A percentile compares a stretch with the other conserved stretches of the same genome.
phyloP scores from a whole-genome alignment of 1,140 invertebrate species.

The Drosophila tsacasi region DNA sequence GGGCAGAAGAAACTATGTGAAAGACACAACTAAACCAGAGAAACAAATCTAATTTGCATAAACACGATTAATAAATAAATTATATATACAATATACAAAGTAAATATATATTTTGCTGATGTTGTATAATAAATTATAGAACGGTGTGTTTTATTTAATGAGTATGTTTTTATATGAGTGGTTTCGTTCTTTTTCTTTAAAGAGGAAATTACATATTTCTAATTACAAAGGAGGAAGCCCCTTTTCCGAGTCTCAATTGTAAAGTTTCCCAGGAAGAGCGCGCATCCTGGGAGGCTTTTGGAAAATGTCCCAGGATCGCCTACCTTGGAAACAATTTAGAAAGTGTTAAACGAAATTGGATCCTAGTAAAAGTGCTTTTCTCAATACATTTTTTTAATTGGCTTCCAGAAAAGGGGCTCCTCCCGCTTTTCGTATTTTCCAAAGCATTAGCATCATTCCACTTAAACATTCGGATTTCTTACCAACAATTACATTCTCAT shows the following conservation, averaged over 20 bases:
- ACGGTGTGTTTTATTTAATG: constrained; percentile 10
- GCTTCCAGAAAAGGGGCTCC: neutral
- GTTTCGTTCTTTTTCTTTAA: neutral
- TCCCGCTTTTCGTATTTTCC: neutral
- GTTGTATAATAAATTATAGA: constrained; percentile 23
- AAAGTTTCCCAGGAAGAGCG: neutral
- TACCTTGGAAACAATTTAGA: neutral
- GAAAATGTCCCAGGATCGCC: neutral
- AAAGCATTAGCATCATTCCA: neutral
- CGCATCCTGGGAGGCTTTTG: neutral
- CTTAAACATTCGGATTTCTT: neutral
- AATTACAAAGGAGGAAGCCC: neutral
- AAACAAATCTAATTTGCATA: constrained; percentile 71
- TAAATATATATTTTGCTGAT: constrained; percentile 49
- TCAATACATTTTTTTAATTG: neutral
- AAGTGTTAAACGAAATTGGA: too few species aligned
- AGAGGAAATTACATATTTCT: neutral
- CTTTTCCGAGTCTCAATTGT: neutral
- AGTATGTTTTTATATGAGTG: neutral
- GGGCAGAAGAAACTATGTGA: constrained; percentile 53
- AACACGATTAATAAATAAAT: constrained; percentile 35
- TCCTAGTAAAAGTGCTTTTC: neutral
- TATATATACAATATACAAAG: constrained; percentile 45
- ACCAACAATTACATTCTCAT: neutral
- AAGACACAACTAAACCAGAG: constrained; percentile 59